These are phyloP conservation scores for Antechinus flavipes DNA, from an alignment of 2,113 vertebrate genomes.

Conservation along the genomic window DNA sequence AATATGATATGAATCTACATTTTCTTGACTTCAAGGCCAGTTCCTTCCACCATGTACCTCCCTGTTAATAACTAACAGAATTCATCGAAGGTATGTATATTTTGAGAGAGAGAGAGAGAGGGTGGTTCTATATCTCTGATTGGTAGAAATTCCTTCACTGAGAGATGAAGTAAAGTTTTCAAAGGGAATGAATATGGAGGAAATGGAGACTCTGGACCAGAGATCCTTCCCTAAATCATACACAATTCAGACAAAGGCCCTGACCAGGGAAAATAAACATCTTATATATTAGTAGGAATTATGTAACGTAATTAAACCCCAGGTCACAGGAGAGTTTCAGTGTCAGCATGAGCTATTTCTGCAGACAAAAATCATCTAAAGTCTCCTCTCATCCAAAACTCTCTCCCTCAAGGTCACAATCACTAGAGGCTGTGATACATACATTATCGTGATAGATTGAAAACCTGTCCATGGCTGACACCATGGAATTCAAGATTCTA, in stretches of 20 bases:
- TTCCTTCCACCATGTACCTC: background rate
- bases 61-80: background rate
- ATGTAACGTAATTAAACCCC: background rate
- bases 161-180: background rate
- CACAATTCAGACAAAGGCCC: background rate
- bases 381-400: background rate
- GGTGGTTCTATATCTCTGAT: background rate
- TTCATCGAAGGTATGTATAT: background rate
- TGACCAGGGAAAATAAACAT: background rate
- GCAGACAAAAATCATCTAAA: background rate
- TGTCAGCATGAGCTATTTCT: background rate
- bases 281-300: background rate
- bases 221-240: background rate
- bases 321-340: background rate
- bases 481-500: background rate
- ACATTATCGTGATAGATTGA: background rate
- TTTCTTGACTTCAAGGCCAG: background rate
- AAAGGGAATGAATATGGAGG: background rate
- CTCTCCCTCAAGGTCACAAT: background rate
- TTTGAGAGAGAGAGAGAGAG: background rate
- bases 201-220: background rate
- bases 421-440: background rate
- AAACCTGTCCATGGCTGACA: background rate
- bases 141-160: background rate
- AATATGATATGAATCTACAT: background rate